Evolutionary conservation across 2,888 invertebrate species (phyloP).

Genomic region (Noctua comes): DNA sequence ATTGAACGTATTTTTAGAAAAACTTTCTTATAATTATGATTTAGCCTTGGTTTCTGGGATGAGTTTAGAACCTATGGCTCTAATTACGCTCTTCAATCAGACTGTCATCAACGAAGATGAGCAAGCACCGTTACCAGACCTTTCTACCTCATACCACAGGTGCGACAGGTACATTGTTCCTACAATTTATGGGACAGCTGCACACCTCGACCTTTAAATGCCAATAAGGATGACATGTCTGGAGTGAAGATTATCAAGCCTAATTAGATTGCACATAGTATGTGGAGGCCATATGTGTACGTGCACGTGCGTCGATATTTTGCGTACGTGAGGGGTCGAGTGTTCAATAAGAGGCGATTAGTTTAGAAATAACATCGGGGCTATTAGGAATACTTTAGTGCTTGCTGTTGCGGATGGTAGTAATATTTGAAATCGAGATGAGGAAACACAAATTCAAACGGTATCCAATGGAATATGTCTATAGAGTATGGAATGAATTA

Average conservation of each 20-base stretch:
- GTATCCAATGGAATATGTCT: not conserved
- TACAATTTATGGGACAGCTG: constrained; percentile 45
- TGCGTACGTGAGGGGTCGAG: constrained; percentile 73
- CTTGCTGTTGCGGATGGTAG: constrained; percentile 1
- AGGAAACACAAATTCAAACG: not conserved
- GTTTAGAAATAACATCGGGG: constrained; percentile 57
- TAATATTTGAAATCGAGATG: constrained; percentile 10
- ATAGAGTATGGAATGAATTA: not conserved
- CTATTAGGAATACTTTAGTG: constrained; percentile 42
- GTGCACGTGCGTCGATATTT: constrained; percentile 66
- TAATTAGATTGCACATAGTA: constrained; percentile 73
- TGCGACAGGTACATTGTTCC: constrained; percentile 32
- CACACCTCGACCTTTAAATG: constrained; percentile 63
- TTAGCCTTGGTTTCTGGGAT: not conserved
- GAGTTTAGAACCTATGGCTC: not conserved
- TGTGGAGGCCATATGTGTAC: constrained; percentile 67
- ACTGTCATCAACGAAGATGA: constrained; percentile 3
- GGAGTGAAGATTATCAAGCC: constrained; percentile 61
- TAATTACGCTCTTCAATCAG: not conserved
- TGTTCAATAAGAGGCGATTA: constrained; percentile 69
- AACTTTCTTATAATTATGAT: not conserved
- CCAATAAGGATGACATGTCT: constrained; percentile 56
- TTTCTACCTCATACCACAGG: constrained; percentile 19
- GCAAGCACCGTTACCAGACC: constrained; percentile 10
- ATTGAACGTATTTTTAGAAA: not conserved